Conservation (phyloP, 2,113 vertebrate genomes). For the Atrichornis clamosus region DNA sequence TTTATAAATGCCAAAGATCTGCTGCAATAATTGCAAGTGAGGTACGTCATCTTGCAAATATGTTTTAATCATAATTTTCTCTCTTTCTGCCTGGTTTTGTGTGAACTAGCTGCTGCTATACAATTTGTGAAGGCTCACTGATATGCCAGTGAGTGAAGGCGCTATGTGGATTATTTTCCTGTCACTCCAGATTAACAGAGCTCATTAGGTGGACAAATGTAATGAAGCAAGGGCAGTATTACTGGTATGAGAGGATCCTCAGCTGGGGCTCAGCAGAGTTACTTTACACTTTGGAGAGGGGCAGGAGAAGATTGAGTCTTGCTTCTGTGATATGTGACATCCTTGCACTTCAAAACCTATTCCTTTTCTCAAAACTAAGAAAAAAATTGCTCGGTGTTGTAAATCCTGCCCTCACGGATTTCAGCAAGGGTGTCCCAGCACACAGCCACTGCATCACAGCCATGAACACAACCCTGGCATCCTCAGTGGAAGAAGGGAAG, state of each 20-base stretch:
- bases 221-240: background rate
- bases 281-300: background rate
- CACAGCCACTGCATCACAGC: background rate
- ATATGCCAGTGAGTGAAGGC: background rate
- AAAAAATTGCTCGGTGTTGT: no score
- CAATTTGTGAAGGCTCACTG: background rate
- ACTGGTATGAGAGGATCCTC: background rate
- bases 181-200: background rate
- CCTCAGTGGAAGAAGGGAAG: background rate
- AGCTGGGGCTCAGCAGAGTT: background rate
- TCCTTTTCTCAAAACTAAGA: background rate
- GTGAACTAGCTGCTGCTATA: background rate
- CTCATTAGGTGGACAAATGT: background rate
- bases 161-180: background rate
- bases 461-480: rapidly evolving
- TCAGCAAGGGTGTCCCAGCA: background rate
- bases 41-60: background rate
- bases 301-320: background rate
- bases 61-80: background rate
- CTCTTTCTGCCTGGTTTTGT: background rate
- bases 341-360: background rate
- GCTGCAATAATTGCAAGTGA: background rate
- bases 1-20: background rate
- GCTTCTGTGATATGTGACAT: background rate
- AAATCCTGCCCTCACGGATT: background rate